Percentiles rank a stretch among this genome's conserved stretches.
Conservation (phyloP, 35 echinoderm and acorn worm species). For the Patiria miniata region DNA sequence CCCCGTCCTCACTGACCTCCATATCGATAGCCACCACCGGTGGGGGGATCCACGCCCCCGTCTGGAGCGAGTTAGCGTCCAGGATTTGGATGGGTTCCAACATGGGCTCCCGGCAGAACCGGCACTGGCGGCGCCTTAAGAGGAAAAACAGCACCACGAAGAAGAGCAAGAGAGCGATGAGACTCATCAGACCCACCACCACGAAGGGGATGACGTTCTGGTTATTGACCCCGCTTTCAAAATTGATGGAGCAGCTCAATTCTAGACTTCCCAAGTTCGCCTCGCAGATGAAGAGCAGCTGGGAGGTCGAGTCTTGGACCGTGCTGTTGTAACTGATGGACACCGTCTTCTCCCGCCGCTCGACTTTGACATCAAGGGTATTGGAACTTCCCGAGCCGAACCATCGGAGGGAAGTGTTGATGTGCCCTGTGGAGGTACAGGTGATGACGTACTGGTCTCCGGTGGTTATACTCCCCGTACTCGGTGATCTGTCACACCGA, state of each 20-base stretch:
- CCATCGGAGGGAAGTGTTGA: constrained; percentile 13
- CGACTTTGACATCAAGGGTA: background rate
- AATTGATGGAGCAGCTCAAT: background rate
- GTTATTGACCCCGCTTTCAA: background rate
- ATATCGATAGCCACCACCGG: background rate
- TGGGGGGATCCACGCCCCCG: constrained; percentile 36
- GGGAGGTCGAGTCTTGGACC: background rate
- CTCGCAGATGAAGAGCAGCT: constrained; percentile 19
- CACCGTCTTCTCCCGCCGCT: background rate
- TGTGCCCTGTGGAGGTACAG: constrained; percentile 30
- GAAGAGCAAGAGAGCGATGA: constrained; percentile 54
- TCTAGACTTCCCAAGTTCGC: background rate
- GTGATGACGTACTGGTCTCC: background rate
- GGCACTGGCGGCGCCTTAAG: constrained; percentile 47
- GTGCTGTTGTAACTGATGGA: background rate
- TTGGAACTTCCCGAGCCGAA: background rate
- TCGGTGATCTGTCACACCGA: background rate
- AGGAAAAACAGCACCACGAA: constrained; percentile 47
- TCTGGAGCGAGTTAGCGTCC: constrained; percentile 26
- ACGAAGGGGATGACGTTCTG: constrained; percentile 62
- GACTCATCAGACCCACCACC: constrained; percentile 49
- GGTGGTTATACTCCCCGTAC: background rate
- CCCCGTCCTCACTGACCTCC: constrained; percentile 35
- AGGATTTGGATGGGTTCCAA: constrained; percentile 43
- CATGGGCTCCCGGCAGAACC: constrained; percentile 32